Percentiles rank a stretch among this genome's conserved stretches.
Evolutionary conservation across 2,888 invertebrate genomes (phyloP).

Genomic region (Mesorhabditis belari): DNA sequence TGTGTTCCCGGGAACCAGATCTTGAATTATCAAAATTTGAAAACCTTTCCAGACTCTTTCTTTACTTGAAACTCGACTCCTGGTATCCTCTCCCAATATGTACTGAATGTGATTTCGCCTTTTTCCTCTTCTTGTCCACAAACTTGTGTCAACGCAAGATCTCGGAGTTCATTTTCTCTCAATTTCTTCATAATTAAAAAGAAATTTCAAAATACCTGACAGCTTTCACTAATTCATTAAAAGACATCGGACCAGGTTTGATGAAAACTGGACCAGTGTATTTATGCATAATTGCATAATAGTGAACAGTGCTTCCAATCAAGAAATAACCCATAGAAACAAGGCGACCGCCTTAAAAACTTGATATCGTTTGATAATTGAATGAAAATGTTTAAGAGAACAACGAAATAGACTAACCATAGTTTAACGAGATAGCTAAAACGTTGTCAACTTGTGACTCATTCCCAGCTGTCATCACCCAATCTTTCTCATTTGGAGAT

Average conservation of each 20-base stretch:
- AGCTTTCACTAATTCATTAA: constrained; percentile 42
- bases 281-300: constrained; percentile 51
- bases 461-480: constrained; percentile 45
- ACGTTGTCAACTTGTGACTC: constrained; percentile 48
- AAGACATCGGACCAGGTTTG: constrained; percentile 48
- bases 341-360: constrained; percentile 29
- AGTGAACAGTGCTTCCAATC: constrained; percentile 16
- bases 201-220: constrained; percentile 20
- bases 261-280: constrained; percentile 49
- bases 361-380: no score
- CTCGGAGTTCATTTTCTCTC: constrained; percentile 49
- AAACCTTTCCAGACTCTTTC: background rate
- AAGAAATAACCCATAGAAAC: constrained; percentile 47
- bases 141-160: constrained; percentile 48
- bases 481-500: constrained; percentile 46
- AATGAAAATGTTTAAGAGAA: constrained; percentile 2
- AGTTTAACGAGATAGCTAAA: constrained; percentile 37
- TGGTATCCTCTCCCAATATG: constrained; percentile 50
- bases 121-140: constrained; percentile 48
- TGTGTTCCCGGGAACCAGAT: constrained; percentile 51
- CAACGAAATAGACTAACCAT: constrained; percentile 14
- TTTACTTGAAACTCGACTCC: constrained; percentile 40
- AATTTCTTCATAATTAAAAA: no score
- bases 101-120: constrained; percentile 39
- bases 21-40: constrained; percentile 21